Base-by-base conservation (phyloP, 2,888 invertebrate species). In the Pasiphila rectangulata region DNA sequence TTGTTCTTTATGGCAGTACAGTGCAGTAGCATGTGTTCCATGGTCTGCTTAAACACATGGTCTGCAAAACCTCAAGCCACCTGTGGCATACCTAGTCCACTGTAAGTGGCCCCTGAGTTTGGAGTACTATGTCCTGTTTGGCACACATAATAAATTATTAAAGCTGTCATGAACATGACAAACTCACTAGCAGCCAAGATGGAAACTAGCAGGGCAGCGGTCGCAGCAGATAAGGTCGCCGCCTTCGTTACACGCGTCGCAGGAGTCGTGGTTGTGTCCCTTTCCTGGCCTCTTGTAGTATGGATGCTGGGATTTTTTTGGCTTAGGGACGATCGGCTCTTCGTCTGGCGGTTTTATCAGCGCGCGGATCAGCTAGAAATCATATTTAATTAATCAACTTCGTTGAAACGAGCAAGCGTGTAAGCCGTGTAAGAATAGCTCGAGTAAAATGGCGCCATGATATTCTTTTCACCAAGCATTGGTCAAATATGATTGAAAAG, bases 141-240 rank as follows among this genome's bases (percentile, higher is more conserved):
- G n/a, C n/a, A n/a, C n/a, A n/a, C n/a, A n/a, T n/a, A n/a, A n/a
- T n/a, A n/a, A n/a, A n/a, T 44, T 19, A 32, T 17, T 5, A 10
- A 9, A 19, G n/a, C n/a, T n/a, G n/a, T n/a, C n/a, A n/a, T n/a
- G n/a, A n/a, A n/a, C n/a, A 16, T 19, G 7, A 10, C n/a, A 42
- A 62, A 90, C 92, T 93, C 84, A 98, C 97, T 98, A 97, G 92
- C 98, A 99, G 63, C 95, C 93, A 48, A 98, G 90, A 87, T 99
- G 98, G 83, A 98, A 99, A 54, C 98, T 97, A 19, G 97, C 96
- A 0, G 98, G 97, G 68, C 98, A 99, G 55, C 94, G 94, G 79
- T 98, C 98, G 77, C 98, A 99, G 80, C 98, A 98, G 47, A 99
- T 93, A 23, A 99, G 88, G 79, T 97, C 97, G 1, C 98, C 98